Conservation (phyloP, 2,888 invertebrate species). For the Pachymerium ferrugineum region DNA sequence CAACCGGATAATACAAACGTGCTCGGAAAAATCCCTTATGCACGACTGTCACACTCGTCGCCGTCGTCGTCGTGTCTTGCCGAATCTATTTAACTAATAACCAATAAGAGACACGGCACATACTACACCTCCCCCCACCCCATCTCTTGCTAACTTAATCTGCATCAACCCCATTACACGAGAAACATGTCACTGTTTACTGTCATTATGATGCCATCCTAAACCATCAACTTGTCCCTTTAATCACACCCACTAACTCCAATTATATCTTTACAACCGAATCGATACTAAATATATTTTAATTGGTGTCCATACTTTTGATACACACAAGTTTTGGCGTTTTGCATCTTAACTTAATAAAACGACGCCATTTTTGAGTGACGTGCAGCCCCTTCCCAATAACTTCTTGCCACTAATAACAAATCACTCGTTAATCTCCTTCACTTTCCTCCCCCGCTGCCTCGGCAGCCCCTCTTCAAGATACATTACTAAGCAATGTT, state of each 20-base stretch:
- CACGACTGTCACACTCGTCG: conserved; percentile 16
- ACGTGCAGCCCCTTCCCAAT: not conserved
- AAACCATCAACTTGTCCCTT: conserved; percentile 12
- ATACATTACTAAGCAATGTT: conserved; percentile 19
- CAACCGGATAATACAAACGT: conserved; percentile 18
- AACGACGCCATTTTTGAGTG: not conserved
- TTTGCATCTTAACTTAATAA: not conserved
- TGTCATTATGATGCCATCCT: conserved; percentile 1
- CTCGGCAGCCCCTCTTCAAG: not conserved
- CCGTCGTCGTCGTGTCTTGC: conserved; percentile 9
- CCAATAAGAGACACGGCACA: conserved; percentile 9
- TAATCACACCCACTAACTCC: not conserved
- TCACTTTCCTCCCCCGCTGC: not conserved
- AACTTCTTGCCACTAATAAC: conserved; percentile 19
- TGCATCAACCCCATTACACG: conserved; percentile 8
- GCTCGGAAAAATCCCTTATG: conserved; percentile 18
- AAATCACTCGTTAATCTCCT: conserved; percentile 19
- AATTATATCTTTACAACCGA: too few species aligned
- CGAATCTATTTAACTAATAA: conserved; percentile 20
- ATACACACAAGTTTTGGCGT: not conserved
- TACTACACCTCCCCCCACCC: not conserved
- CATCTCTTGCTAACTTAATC: conserved; percentile 9
- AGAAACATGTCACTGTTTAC: conserved; percentile 10
- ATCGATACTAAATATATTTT: conserved; percentile 7
- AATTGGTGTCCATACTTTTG: not conserved